Percentiles rank a stretch among this genome's conserved stretches.
phyloP scores from a whole-genome alignment of 2,888 invertebrate species.

The Aphrophora alni region DNA sequence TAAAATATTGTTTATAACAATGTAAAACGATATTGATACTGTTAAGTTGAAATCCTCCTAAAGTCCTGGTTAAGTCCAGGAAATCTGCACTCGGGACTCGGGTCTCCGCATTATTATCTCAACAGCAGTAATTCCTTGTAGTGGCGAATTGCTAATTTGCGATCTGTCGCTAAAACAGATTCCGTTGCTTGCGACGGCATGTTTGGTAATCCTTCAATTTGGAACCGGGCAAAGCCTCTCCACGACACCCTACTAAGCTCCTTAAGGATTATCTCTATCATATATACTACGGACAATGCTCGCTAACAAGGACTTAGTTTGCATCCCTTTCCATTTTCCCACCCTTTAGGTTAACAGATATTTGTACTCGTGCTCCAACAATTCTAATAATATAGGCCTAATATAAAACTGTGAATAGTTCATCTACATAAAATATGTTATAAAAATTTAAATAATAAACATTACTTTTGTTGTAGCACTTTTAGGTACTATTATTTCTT shows the following conservation, averaged over 20 bases:
- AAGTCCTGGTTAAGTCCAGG: background rate
- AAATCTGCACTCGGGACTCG: background rate
- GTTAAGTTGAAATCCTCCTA: background rate
- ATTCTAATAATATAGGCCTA: too few relatives aligned
- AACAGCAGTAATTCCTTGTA: background rate
- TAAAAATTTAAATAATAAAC: too few relatives aligned
- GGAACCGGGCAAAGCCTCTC: conserved; percentile 47
- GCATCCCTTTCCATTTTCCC: background rate
- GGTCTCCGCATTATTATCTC: background rate
- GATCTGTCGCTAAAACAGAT: conserved; percentile 31
- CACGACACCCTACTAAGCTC: background rate
- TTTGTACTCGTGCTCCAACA: background rate
- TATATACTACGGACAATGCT: background rate
- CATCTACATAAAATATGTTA: too few relatives aligned
- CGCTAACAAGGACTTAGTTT: background rate
- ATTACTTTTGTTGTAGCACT: too few relatives aligned
- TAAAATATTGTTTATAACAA: too few relatives aligned
- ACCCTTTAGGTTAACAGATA: background rate
- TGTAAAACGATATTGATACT: background rate
- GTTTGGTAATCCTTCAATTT: conserved; percentile 43
- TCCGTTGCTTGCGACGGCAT: conserved; percentile 23
- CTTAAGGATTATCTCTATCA: conserved; percentile 5
- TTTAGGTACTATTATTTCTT: too few relatives aligned
- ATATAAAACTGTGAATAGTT: too few relatives aligned
- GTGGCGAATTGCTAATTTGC: conserved; percentile 37